Evolutionary conservation across 2,888 invertebrate genomes (phyloP).

Genomic region (Drosophila paracracens): DNA sequence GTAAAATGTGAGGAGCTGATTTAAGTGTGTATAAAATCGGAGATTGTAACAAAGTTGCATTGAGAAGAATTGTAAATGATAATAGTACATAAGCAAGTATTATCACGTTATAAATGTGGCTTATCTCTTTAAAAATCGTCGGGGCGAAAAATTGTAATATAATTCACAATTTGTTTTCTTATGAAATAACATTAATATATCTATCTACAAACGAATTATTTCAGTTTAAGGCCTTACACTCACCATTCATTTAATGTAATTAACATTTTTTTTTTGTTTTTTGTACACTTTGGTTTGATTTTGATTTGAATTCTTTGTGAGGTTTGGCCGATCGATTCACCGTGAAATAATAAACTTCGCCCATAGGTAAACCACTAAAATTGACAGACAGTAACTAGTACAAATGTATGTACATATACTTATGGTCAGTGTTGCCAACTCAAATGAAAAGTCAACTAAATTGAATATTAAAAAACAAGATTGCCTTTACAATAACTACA

Average conservation of each 20-base stretch:
- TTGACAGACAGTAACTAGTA: slow-evolving; percentile 39
- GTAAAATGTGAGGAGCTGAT: slow-evolving; percentile 23
- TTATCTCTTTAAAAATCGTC: slow-evolving; percentile 46
- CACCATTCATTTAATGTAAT: slow-evolving; percentile 5
- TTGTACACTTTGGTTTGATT: neutral
- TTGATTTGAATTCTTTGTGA: slow-evolving; percentile 12
- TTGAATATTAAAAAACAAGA: slow-evolving; percentile 34
- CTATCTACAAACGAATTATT: slow-evolving; percentile 19
- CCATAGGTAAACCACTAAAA: slow-evolving; percentile 17
- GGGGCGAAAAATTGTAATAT: slow-evolving; percentile 50
- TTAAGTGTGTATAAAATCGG: slow-evolving; percentile 33
- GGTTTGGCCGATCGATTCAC: slow-evolving; percentile 18
- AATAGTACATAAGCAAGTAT: slow-evolving; percentile 57
- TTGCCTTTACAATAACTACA: slow-evolving; percentile 50
- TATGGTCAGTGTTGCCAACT: slow-evolving; percentile 44
- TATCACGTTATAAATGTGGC: slow-evolving; percentile 64
- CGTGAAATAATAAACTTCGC: slow-evolving; percentile 26
- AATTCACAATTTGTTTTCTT: slow-evolving; percentile 26
- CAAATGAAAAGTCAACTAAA: slow-evolving; percentile 16
- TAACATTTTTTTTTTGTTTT: neutral
- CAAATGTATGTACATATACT: slow-evolving; percentile 56
- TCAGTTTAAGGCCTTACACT: slow-evolving; percentile 23
- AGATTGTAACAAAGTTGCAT: slow-evolving; percentile 51
- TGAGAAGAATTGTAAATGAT: slow-evolving; percentile 53
- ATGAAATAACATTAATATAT: slow-evolving; percentile 20